Evolutionary conservation across 2,797 vertebrate species (phyloP), one percentile per base, ranked within the genome.

Genomic region (Acipenser ruthenus): DNA sequence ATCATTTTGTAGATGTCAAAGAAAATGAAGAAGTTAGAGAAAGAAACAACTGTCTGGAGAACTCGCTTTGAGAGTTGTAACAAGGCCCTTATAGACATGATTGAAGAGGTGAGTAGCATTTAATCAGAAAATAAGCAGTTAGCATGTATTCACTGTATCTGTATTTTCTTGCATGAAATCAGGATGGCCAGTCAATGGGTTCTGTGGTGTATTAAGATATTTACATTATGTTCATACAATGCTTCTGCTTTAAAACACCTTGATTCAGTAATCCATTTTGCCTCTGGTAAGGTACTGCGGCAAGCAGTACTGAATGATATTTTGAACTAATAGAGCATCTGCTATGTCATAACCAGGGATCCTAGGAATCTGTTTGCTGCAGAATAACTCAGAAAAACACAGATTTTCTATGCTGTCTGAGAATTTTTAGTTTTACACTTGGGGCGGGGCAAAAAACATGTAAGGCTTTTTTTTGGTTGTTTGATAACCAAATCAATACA

Each of bases 21-120:
- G 64, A 99, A 96, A 83, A 98, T 99, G 92, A 96, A 94, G 82
- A 96, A 92, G 67, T 65, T 97, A 80, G 96, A 99, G 68, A 96
- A 94, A 70, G 96, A 99, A 76, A 95, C 95, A 0, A 88, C 82
- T 72, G 84, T 91, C 0, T 99, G 96, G 96, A 98, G 91, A 86
- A 84, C 87, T 4, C 89, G 95, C 58, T 99, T 98, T 77, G 96
- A 99, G 82, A 95, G 87, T 79, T 97, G 96, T 77, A 99, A 96
- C 87, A 96, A 93, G 82, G 91, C 95, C 1, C 88, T 99, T 68
- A 69, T 88, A 61, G 93, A 96, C 69, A 95, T 98, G 95, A 94
- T 97, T 2, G 91, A 94, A 67, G 94, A 99, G 91, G 96, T 98
- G 68, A 93, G 91, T 63, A 60, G 68, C 13, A 6, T 47, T 2